phyloP scores from a whole-genome alignment of 1,140 invertebrate genomes.

The Macrotrachela quadricornifera region DNA sequence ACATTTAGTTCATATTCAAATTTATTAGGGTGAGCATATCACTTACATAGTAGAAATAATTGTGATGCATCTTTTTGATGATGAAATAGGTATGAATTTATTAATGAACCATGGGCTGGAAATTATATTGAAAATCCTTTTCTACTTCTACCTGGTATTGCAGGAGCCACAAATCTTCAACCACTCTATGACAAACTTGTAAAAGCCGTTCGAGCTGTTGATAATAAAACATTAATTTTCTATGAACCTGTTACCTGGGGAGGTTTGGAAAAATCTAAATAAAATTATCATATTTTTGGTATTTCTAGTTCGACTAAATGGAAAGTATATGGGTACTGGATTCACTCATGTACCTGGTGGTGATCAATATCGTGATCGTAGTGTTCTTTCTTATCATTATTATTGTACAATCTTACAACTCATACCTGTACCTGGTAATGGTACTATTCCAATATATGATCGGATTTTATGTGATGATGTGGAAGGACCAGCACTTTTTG shows the following conservation, averaged over 20 bases:
- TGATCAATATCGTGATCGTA: background rate
- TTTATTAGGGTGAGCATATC: slow-evolving; percentile 15
- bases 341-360: slow-evolving; percentile 4
- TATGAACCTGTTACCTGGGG: slow-evolving; percentile 10
- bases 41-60: no score
- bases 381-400: slow-evolving; percentile 7
- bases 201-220: background rate
- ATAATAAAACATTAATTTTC: slow-evolving; percentile 7
- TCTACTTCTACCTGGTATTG: slow-evolving; percentile 3
- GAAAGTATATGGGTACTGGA: slow-evolving; percentile 3
- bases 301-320: slow-evolving; percentile 8
- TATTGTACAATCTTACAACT: slow-evolving; percentile 9
- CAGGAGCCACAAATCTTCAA: slow-evolving; percentile 3
- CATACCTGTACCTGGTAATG: background rate
- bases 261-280: background rate
- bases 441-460: slow-evolving; percentile 1
- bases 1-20: slow-evolving; percentile 10
- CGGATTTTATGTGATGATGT: background rate
- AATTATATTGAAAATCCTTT: slow-evolving; percentile 5
- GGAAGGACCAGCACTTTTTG: slow-evolving; percentile 10
- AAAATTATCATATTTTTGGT: background rate
- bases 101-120: slow-evolving; percentile 16
- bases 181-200: slow-evolving; percentile 8
- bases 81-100: slow-evolving; percentile 18
- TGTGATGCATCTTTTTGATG: no score